Percentiles rank a stretch among this genome's conserved stretches.
Evolutionary conservation across 2,888 invertebrate genomes (phyloP).

Genomic region (Ptychoptera albimana): DNA sequence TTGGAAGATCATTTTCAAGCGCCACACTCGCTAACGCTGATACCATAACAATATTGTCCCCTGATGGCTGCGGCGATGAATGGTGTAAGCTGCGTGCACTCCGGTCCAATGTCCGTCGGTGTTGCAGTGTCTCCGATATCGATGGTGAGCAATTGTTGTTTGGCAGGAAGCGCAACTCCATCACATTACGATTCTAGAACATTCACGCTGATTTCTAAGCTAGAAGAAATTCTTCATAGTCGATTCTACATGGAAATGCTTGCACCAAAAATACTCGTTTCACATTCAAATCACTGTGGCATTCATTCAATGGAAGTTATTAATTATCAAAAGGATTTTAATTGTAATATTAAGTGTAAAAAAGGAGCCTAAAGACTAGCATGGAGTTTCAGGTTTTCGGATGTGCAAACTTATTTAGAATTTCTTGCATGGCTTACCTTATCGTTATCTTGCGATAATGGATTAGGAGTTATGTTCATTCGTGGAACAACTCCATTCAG

Average conservation of each 20-base stretch:
- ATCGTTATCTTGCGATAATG: constrained; percentile 23
- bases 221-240: constrained; percentile 18
- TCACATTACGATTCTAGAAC: constrained; percentile 31
- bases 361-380: too few species aligned
- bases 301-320: too few species aligned
- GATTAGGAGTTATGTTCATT: constrained; percentile 31
- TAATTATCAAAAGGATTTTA: too few species aligned
- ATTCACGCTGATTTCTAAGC: constrained; percentile 25
- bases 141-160: constrained; percentile 10
- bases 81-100: constrained; percentile 22
- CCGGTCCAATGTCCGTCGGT: constrained; percentile 24
- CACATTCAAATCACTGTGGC: background rate
- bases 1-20: background rate
- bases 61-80: constrained; percentile 7
- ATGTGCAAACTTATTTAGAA: background rate
- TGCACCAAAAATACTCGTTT: background rate
- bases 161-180: constrained; percentile 28
- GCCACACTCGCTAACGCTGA: background rate
- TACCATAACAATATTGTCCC: constrained; percentile 6
- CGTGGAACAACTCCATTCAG: constrained; percentile 27
- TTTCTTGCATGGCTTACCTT: constrained; percentile 6
- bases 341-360: too few species aligned
- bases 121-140: constrained; percentile 19
- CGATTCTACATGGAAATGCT: constrained; percentile 6
- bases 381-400: background rate